These are phyloP conservation scores for Saccopteryx bilineata DNA, from an alignment of 2,113 vertebrate species.

Conservation along the genomic window DNA sequence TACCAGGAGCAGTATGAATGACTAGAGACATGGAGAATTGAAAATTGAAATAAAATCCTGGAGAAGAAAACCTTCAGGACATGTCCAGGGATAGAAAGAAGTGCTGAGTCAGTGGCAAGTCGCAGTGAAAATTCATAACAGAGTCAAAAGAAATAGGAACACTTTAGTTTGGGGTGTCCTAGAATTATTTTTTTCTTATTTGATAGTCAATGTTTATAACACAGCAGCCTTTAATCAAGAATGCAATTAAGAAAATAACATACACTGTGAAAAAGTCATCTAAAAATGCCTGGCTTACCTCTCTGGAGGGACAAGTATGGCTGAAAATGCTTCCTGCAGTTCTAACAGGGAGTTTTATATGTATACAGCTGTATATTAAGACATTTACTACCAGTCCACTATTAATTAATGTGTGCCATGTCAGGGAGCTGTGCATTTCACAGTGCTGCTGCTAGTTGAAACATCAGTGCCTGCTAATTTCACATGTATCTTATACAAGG, in stretches of 20 bases:
- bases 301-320: background rate
- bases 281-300: background rate
- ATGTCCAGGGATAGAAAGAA: background rate
- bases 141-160: background rate
- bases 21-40: background rate
- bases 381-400: background rate
- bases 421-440: background rate
- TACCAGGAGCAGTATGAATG: background rate
- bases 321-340: background rate
- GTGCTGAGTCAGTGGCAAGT: background rate
- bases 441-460: background rate
- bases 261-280: background rate
- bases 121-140: background rate
- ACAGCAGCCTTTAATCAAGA: background rate
- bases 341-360: background rate
- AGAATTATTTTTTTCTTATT: background rate
- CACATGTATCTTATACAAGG: background rate
- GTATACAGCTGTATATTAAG: background rate
- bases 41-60: background rate
- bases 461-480: background rate
- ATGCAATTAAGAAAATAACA: background rate
- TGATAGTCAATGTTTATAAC: background rate
- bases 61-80: background rate
- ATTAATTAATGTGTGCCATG: background rate
- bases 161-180: background rate